Conservation (phyloP, 2,797 vertebrate genomes). For the Molothrus ater region DNA sequence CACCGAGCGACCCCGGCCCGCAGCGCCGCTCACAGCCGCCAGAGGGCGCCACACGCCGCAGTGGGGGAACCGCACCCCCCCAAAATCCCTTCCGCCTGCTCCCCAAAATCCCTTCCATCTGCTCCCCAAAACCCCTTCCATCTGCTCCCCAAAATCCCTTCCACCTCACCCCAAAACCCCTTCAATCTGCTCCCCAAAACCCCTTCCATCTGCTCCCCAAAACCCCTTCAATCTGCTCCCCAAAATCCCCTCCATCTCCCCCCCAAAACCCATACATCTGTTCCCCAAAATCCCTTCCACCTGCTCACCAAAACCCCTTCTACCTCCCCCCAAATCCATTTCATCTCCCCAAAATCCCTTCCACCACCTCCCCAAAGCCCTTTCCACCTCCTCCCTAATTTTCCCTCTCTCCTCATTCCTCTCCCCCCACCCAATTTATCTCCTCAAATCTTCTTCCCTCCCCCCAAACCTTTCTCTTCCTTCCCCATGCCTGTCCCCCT, state of each 20-base stretch:
- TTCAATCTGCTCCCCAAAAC: no score
- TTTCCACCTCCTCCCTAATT: no score
- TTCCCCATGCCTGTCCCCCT: neutral
- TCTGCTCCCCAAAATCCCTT: neutral
- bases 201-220: neutral
- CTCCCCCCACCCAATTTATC: neutral
- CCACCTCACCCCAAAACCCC: neutral
- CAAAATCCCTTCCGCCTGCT: no score
- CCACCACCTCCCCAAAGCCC: no score
- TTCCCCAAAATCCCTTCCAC: no score
- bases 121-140: no score
- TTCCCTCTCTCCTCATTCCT: neutral
- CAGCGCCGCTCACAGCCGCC: neutral
- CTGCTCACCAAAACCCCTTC: neutral
- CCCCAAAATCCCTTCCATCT: no score
- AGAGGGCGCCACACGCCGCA: neutral
- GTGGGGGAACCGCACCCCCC: neutral
- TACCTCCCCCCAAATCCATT: neutral
- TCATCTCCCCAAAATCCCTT: no score
- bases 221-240: no score
- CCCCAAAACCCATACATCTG: no score
- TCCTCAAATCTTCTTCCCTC: neutral
- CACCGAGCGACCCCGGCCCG: neutral
- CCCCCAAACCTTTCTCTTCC: no score
- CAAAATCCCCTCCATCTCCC: no score